Evolutionary conservation across 2,797 vertebrate species (phyloP).

Genomic region (Cossypha niveicapilla): DNA sequence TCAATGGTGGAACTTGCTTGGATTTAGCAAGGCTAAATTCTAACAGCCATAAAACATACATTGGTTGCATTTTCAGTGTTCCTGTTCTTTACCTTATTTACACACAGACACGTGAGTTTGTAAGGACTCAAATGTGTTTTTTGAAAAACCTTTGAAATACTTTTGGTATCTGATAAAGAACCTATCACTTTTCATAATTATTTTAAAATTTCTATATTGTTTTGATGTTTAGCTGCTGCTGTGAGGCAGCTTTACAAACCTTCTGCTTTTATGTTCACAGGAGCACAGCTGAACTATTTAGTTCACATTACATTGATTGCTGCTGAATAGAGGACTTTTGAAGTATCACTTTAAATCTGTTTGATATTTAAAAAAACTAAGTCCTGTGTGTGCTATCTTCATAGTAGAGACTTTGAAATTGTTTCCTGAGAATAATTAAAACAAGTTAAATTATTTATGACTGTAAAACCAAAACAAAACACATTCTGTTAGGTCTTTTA

Average conservation of each 20-base stretch:
- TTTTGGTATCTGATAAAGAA: background rate
- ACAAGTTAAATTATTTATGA: background rate
- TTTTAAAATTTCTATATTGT: background rate
- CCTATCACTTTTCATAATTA: background rate
- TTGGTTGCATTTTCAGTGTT: background rate
- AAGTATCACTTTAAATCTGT: conserved; percentile 23
- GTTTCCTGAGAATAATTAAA: conserved; percentile 28
- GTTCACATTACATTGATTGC: background rate
- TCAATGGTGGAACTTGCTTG: background rate
- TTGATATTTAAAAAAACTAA: background rate
- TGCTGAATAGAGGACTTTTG: background rate
- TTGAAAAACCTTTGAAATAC: background rate
- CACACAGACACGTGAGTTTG: background rate
- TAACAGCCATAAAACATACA: background rate
- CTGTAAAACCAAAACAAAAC: background rate
- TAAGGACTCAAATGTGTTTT: background rate
- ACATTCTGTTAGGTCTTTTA: background rate
- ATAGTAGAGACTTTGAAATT: background rate
- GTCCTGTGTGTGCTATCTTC: background rate
- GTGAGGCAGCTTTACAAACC: background rate
- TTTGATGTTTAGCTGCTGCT: conserved; percentile 1
- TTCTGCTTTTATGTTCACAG: background rate
- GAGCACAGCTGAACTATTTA: background rate
- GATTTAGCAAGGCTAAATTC: background rate
- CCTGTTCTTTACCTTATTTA: background rate